These are phyloP conservation scores for Ianthella basta DNA, from an alignment of 37 sponge, comb jelly and placozoan species.

Conservation along the genomic window DNA sequence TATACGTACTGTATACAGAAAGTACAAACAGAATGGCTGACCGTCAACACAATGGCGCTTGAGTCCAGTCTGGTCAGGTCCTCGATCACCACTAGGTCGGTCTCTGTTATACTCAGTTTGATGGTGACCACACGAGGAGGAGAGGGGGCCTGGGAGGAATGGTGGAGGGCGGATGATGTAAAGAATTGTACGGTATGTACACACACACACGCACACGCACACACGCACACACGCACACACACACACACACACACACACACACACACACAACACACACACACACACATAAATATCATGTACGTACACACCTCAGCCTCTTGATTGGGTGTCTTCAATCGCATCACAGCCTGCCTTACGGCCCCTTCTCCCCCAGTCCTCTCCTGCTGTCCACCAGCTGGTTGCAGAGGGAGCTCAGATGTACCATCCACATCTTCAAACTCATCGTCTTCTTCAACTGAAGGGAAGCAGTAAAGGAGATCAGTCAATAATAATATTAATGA, in stretches of 20 bases:
- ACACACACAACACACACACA: slow-evolving; percentile 28
- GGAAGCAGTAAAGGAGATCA: background rate
- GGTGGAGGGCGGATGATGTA: background rate
- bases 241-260: slow-evolving; percentile 21
- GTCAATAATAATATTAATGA: too few relatives aligned
- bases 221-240: background rate
- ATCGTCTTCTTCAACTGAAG: background rate
- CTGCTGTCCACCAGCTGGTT: background rate
- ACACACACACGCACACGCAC: too few relatives aligned
- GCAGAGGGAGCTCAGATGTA: background rate
- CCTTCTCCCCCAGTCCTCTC: too few relatives aligned
- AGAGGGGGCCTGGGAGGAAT: background rate
- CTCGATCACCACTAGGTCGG: slow-evolving; percentile 93
- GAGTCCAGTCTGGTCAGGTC: slow-evolving; percentile 61
- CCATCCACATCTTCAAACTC: background rate
- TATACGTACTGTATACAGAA: too few relatives aligned
- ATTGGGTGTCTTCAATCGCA: too few relatives aligned
- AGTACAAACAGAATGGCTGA: slow-evolving; percentile 5
- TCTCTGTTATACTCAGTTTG: slow-evolving; percentile 86
- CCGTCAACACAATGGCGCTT: slow-evolving; percentile 89
- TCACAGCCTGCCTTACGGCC: too few relatives aligned
- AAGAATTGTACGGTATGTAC: too few relatives aligned
- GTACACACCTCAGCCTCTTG: too few relatives aligned
- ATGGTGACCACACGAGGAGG: slow-evolving; percentile 55
- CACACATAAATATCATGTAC: slow-evolving; percentile 6